Evolutionary conservation across 2,113 vertebrate species (phyloP).

Genomic region (Myanophis thanlyinensis): DNA sequence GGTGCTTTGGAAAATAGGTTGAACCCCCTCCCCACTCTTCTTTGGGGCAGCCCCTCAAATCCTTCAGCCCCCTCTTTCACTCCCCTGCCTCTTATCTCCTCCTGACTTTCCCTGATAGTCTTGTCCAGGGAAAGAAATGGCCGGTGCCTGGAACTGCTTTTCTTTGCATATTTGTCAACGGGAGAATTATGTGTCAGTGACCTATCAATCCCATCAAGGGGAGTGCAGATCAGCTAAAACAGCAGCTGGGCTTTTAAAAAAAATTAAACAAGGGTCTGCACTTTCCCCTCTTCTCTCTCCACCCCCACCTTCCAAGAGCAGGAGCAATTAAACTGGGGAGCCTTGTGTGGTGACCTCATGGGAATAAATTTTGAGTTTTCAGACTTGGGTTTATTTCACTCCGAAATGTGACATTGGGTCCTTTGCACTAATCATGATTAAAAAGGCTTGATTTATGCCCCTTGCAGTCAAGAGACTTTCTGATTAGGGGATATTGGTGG

Average conservation of each 20-base stretch:
- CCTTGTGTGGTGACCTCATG: neutral
- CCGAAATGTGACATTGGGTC: neutral
- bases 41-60: neutral
- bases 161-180: neutral
- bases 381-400: neutral
- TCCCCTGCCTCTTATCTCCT: neutral
- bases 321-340: neutral
- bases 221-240: neutral
- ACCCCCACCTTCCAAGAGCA: neutral
- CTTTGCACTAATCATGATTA: neutral
- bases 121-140: neutral
- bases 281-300: neutral
- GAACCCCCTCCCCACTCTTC: neutral
- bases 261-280: neutral
- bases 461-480: neutral
- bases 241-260: neutral
- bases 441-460: conserved; percentile 10
- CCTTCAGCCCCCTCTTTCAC: neutral
- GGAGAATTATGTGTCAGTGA: neutral
- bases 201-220: neutral
- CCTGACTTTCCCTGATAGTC: neutral
- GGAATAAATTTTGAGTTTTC: conserved; percentile 20
- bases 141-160: neutral
- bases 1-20: neutral
- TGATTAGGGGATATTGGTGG: neutral